Evolutionary conservation across 2,888 invertebrate genomes (phyloP).

Genomic region (Thelaira solivaga): DNA sequence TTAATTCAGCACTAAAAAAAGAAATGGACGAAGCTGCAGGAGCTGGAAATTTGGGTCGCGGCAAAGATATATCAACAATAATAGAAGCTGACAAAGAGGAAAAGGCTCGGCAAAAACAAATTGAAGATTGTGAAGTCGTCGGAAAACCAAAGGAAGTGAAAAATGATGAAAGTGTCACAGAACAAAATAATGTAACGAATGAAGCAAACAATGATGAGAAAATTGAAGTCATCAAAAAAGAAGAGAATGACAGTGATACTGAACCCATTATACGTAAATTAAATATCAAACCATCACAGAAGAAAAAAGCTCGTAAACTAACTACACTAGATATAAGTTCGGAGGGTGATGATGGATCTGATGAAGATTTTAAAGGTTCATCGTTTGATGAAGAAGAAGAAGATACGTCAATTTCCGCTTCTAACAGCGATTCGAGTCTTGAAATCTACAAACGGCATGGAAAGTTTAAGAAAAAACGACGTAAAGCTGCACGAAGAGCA

Average conservation of each 20-base stretch:
- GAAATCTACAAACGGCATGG: slow-evolving; percentile 78
- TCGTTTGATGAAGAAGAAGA: slow-evolving; percentile 77
- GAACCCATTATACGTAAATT: slow-evolving; percentile 70
- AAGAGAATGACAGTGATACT: slow-evolving; percentile 65
- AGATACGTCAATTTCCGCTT: slow-evolving; percentile 79
- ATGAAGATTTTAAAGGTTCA: slow-evolving; percentile 92
- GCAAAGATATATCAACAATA: slow-evolving; percentile 95
- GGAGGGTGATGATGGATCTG: slow-evolving; percentile 87
- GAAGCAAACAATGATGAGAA: slow-evolving; percentile 3
- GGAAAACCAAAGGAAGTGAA: slow-evolving; percentile 58
- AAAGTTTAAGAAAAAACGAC: slow-evolving; percentile 78
- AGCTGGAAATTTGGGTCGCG: slow-evolving; percentile 88
- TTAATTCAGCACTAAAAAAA: slow-evolving; percentile 90
- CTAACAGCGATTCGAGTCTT: slow-evolving; percentile 79
- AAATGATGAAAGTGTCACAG: slow-evolving; percentile 47
- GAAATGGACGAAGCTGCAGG: slow-evolving; percentile 87
- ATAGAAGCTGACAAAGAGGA: slow-evolving; percentile 87
- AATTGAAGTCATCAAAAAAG: slow-evolving; percentile 1
- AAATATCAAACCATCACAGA: slow-evolving; percentile 70
- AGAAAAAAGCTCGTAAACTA: slow-evolving; percentile 85
- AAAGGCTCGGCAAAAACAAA: slow-evolving; percentile 73
- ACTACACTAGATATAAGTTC: slow-evolving; percentile 89
- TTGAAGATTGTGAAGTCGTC: slow-evolving; percentile 66
- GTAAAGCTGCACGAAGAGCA: slow-evolving; percentile 78
- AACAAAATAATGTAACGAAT: slow-evolving; percentile 2